Evolutionary conservation across 2,888 invertebrate genomes (phyloP).

Genomic region (Elegia similella): DNA sequence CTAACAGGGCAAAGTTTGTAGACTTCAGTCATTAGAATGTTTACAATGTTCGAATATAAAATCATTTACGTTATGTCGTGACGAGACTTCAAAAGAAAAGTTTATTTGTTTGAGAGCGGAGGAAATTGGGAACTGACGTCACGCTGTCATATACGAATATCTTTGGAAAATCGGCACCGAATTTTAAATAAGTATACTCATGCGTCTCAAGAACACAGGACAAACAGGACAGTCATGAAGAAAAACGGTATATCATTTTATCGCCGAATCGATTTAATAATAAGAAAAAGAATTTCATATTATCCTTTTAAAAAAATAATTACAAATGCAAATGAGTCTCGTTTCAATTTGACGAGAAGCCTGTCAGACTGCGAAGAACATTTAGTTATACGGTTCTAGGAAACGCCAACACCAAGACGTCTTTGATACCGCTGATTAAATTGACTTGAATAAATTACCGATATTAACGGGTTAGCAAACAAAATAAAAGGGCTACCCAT

Average conservation of each 20-base stretch:
- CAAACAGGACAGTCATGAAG: no score
- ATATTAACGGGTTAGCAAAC: constrained; percentile 9
- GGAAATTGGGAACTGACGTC: constrained; percentile 1
- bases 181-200: no score
- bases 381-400: constrained; percentile 8
- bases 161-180: no score
- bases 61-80: constrained; percentile 7
- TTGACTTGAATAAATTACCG: constrained; percentile 5
- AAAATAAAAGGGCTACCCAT: constrained; percentile 1
- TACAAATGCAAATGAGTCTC: constrained; percentile 9
- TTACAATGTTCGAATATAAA: constrained; percentile 5
- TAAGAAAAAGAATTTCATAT: not conserved
- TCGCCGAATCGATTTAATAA: no score
- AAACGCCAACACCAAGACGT: not conserved
- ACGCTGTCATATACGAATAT: not conserved
- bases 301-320: not conserved
- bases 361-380: not conserved
- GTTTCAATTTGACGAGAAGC: constrained; percentile 5
- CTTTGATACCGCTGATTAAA: constrained; percentile 2
- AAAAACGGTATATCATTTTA: no score
- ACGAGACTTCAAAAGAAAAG: constrained; percentile 7
- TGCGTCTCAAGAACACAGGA: no score
- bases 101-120: not conserved
- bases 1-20: constrained; percentile 15
- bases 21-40: constrained; percentile 15